phyloP scores from a whole-genome alignment of 1,140 invertebrate species.

The Platorchestia sp. region DNA sequence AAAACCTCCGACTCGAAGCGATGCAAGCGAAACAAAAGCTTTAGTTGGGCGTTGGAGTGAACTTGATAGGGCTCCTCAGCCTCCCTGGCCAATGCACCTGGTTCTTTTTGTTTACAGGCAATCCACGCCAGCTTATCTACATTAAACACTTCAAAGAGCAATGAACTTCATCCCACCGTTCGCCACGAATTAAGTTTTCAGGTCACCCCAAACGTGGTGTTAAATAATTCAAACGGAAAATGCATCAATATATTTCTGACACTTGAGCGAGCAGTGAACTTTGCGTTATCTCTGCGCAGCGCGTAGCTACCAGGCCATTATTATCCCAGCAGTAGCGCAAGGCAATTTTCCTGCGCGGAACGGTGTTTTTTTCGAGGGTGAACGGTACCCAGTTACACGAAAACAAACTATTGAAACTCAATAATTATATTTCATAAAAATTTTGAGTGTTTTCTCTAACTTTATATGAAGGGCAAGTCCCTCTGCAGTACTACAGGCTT shows the following conservation, averaged over 20 bases:
- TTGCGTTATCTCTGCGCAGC: neutral
- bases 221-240: neutral
- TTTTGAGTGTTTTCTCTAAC: neutral
- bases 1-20: neutral
- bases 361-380: neutral
- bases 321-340: neutral
- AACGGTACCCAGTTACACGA: neutral
- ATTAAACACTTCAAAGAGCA: neutral
- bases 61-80: neutral
- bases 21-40: neutral
- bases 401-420: neutral
- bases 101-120: neutral
- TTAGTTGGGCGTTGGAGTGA: neutral
- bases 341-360: neutral
- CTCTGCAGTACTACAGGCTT: neutral
- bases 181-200: neutral
- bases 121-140: neutral
- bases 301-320: neutral
- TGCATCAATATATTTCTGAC: neutral
- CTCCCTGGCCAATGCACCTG: neutral
- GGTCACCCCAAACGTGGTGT: neutral
- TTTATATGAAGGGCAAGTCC: neutral
- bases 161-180: neutral
- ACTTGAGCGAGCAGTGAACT: neutral
- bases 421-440: neutral